These are phyloP conservation scores for Chionomys nivalis DNA, from an alignment of 2,113 vertebrate genomes.

Conservation along the genomic window DNA sequence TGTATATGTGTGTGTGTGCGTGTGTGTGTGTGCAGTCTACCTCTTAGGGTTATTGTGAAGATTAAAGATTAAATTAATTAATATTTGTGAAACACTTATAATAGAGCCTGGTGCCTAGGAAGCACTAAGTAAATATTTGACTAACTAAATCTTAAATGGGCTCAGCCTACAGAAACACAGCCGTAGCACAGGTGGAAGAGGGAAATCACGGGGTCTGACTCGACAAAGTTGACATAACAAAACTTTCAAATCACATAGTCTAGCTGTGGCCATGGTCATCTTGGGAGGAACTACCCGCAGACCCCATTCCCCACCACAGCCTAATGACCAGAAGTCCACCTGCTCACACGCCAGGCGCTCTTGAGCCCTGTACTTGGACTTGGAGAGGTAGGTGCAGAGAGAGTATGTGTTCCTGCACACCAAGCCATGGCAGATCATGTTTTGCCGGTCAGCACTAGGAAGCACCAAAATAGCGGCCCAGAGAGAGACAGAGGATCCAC, in stretches of 20 bases:
- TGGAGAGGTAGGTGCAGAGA: not conserved
- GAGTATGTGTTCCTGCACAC: not conserved
- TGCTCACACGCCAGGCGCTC: not conserved
- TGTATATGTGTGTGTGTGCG: too few species aligned
- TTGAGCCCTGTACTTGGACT: not conserved
- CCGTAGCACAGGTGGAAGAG: not conserved
- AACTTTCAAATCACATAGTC: not conserved
- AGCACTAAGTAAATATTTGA: constrained; percentile 48
- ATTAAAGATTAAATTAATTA: constrained; percentile 61
- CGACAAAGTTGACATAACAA: not conserved
- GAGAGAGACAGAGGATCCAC: not conserved
- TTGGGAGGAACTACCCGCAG: not conserved
- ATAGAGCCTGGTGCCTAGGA: not conserved
- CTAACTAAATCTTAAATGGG: not conserved
- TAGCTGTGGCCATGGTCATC: not conserved
- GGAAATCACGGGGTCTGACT: too few species aligned
- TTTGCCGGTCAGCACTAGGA: not conserved
- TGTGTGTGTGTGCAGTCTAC: not conserved
- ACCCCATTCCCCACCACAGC: not conserved
- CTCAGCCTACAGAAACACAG: not conserved
- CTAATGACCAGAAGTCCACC: not conserved
- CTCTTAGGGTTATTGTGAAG: constrained; percentile 1
- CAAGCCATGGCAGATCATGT: not conserved
- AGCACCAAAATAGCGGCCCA: not conserved
- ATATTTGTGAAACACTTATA: constrained; percentile 46